These are phyloP conservation scores for Leptothorax acervorum DNA, from an alignment of 2,888 invertebrate genomes.

Conservation along the genomic window DNA sequence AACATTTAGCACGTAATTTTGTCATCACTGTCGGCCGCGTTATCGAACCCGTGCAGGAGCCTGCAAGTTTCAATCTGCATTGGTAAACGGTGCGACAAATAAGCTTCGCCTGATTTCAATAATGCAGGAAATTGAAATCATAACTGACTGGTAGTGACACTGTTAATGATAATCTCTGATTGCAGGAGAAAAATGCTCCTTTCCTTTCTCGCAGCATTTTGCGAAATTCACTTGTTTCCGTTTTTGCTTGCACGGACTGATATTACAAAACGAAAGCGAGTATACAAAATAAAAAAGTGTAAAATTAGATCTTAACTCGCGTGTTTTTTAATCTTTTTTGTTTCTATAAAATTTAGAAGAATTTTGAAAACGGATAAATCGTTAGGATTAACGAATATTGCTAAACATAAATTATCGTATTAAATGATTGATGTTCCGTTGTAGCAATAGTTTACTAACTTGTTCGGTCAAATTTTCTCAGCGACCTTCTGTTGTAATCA, in stretches of 20 bases:
- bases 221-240: conserved; percentile 2
- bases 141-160: conserved; percentile 15
- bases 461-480: not conserved
- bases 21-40: conserved; percentile 23
- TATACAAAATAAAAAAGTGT: too few relatives aligned
- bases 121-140: conserved; percentile 11
- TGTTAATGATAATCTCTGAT: not conserved
- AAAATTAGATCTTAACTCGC: not conserved
- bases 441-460: not conserved
- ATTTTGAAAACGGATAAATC: not conserved
- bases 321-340: not conserved
- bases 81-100: not conserved
- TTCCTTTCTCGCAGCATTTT: not conserved
- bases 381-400: not conserved
- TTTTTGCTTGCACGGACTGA: not conserved
- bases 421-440: not conserved
- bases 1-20: conserved; percentile 39
- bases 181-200: not conserved
- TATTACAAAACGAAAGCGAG: not conserved
- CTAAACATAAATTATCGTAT: not conserved
- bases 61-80: conserved; percentile 3
- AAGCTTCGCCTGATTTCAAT: not conserved
- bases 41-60: not conserved
- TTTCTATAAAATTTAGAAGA: not conserved
- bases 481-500: not conserved